Evolutionary conservation across 1,140 invertebrate genomes (phyloP), one percentile per base, ranked within the genome.

Genomic region (Pararge aegeria): DNA sequence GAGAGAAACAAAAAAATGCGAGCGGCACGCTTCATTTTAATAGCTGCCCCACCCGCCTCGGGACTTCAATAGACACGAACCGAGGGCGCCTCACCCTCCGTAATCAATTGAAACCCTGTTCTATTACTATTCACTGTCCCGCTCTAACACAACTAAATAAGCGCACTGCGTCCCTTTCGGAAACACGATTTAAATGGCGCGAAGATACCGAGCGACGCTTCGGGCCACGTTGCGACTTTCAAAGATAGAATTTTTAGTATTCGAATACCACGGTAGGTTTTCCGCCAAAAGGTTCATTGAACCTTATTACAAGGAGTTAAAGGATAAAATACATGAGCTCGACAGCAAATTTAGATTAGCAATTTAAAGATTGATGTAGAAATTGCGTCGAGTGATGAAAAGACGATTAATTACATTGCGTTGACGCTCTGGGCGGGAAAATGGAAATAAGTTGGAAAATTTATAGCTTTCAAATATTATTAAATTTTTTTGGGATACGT

Each of bases 1-100:
- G 81, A 84, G 83, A 78, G 80, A 84, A 84, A 85, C 78, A 84
- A 87, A 86, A 83, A 84, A 83, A 82, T 74, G 69, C 66, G 63
- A 59, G 59, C 69, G 66, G 68, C 69, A 66, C 69, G 76, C 71
- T 78, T 75, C 65, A 59, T 64, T 66, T 70, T 66, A 69, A 74
- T 66, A 64, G 65, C 64, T 65, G 63, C 80, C 77, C 82, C 79
- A 77, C 82, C 84, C 80, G 73, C 69, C 78, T 56, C 66, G 57
- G 70, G 70, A 68, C 64, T 70, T 77, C 67, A 70, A 77, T 78
- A 77, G 63, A 77, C 64, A 65, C 63, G 64, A 59, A 58, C 61
- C 66, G 60, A 81, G 82, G 80, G 84, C 73, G 76, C 71, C 54
- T 68, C 78, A 85, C 83, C 81, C 83, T 81, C 69, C 69, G 65